These are phyloP conservation scores for Sipha maydis DNA, from an alignment of 2,888 invertebrate species.

Conservation along the genomic window DNA sequence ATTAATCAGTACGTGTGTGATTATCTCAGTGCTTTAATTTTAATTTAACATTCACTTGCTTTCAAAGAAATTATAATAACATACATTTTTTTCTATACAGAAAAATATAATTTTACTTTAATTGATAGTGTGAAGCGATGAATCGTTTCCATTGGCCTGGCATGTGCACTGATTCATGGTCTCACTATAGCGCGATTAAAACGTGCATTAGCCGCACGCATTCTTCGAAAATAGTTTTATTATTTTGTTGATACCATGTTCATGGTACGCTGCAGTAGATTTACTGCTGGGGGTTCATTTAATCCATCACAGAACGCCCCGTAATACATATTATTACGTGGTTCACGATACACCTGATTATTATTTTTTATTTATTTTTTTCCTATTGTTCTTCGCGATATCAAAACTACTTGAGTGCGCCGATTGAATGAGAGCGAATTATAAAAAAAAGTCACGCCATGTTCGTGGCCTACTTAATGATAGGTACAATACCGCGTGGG, in stretches of 20 bases:
- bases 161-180: too few relatives aligned
- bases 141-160: too few relatives aligned
- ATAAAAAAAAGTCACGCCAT: slow-evolving; percentile 43
- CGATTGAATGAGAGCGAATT: neutral
- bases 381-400: neutral
- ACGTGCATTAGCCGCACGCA: neutral
- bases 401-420: neutral
- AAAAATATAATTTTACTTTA: too few relatives aligned
- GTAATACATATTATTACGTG: neutral
- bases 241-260: too few relatives aligned
- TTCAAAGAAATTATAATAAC: too few relatives aligned
- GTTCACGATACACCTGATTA: neutral
- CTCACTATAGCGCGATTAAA: neutral
- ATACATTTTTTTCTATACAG: too few relatives aligned
- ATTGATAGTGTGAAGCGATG: too few relatives aligned
- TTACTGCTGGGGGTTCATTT: too few relatives aligned
- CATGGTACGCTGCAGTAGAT: too few relatives aligned
- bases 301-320: neutral
- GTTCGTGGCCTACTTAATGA: neutral
- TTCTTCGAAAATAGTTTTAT: neutral
- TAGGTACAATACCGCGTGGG: neutral
- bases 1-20: too few relatives aligned
- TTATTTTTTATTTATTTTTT: neutral
- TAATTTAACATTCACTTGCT: too few relatives aligned
- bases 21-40: too few relatives aligned